phyloP scores from a whole-genome alignment of 2,113 vertebrate species.

The Cryptotis parvus region DNA sequence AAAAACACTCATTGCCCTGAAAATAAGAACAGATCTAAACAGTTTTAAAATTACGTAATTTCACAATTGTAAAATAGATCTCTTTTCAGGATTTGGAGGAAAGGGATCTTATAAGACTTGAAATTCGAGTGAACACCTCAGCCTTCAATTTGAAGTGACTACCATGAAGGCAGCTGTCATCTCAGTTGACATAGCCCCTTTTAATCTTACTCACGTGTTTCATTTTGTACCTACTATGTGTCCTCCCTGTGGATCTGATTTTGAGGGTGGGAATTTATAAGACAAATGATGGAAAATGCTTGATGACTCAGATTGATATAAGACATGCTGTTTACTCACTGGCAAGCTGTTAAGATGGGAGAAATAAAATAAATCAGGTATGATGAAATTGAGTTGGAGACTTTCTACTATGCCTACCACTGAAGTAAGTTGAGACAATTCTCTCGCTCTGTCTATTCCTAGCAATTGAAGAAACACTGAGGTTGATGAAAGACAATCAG shows the following conservation, averaged over 20 bases:
- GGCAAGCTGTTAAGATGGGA: not conserved
- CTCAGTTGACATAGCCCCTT: not conserved
- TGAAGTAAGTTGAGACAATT: not conserved
- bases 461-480: not conserved
- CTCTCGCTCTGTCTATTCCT: not conserved
- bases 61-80: constrained; percentile 85
- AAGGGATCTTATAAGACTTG: not conserved
- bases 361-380: not conserved
- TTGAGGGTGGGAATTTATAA: not conserved
- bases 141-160: not conserved
- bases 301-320: not conserved
- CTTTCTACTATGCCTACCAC: not conserved
- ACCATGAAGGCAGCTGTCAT: not conserved
- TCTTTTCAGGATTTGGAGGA: constrained; percentile 89
- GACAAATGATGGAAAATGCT: not conserved
- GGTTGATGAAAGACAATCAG: not conserved
- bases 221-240: not conserved
- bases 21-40: constrained; percentile 86
- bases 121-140: not conserved
- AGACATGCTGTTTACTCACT: not conserved
- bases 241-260: not conserved
- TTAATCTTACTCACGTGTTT: not conserved
- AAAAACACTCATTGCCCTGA: constrained; percentile 88
- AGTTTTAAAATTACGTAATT: constrained; percentile 82
- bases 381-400: not conserved